phyloP scores from a whole-genome alignment of 2,797 vertebrate genomes.

The Melanotaenia pygmaea region DNA sequence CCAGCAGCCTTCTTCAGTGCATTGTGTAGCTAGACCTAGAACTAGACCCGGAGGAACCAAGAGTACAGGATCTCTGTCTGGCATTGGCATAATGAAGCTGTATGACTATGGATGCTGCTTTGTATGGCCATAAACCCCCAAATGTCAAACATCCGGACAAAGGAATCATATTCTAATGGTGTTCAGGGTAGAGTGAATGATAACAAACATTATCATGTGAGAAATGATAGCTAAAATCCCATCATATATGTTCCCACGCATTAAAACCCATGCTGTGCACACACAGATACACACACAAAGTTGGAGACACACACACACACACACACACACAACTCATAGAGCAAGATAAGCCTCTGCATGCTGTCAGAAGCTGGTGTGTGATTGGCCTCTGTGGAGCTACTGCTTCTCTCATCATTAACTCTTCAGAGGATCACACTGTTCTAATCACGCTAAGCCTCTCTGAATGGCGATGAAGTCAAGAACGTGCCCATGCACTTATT shows the following conservation, averaged over 20 bases:
- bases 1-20: slow-evolving; percentile 50
- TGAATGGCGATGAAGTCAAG: slow-evolving; percentile 77
- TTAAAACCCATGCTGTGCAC: slow-evolving; percentile 38
- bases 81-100: slow-evolving; percentile 69
- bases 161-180: slow-evolving; percentile 63
- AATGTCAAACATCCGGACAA: slow-evolving; percentile 66
- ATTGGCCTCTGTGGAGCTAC: slow-evolving; percentile 79
- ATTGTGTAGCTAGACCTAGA: slow-evolving; percentile 34
- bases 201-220: slow-evolving; percentile 59
- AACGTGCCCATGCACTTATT: slow-evolving; percentile 77
- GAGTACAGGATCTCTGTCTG: slow-evolving; percentile 49
- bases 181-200: slow-evolving; percentile 40
- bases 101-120: slow-evolving; percentile 62
- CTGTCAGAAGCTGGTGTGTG: slow-evolving; percentile 68
- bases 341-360: slow-evolving; percentile 64
- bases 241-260: slow-evolving; percentile 70
- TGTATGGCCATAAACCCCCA: slow-evolving; percentile 61
- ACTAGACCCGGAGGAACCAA: slow-evolving; percentile 60
- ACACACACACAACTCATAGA: slow-evolving; percentile 53
- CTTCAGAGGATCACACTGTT: slow-evolving; percentile 74
- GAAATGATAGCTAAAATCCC: slow-evolving; percentile 61
- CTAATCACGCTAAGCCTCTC: slow-evolving; percentile 78
- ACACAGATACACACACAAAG: slow-evolving; percentile 22
- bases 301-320: slow-evolving; percentile 14
- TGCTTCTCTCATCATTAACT: slow-evolving; percentile 81